A percentile compares a stretch with the other conserved stretches of the same genome.
Conservation (phyloP, 2,113 vertebrate species). For the Phoxinus phoxinus region DNA sequence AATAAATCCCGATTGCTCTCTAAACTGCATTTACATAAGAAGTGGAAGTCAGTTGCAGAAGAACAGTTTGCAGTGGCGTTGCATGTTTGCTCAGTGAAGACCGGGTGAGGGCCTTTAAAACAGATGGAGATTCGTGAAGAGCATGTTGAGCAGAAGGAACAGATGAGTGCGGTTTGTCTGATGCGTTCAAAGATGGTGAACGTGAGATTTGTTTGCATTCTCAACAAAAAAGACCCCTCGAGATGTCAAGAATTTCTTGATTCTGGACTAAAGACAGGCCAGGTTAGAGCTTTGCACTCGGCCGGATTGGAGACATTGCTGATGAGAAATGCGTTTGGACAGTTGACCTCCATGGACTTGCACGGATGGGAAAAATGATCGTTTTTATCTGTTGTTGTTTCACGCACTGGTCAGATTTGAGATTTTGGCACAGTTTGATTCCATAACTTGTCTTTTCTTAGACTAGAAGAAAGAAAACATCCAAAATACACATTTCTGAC, state of each 20-base stretch:
- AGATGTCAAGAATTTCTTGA: neutral
- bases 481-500: neutral
- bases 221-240: neutral
- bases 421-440: neutral
- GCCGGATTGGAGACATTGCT: neutral
- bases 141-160: slow-evolving; percentile 52
- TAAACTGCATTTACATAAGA: slow-evolving; percentile 66
- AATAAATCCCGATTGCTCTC: slow-evolving; percentile 64
- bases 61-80: slow-evolving; percentile 62
- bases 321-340: slow-evolving; percentile 18
- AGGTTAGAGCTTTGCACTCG: slow-evolving; percentile 20
- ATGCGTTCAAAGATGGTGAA: neutral
- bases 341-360: neutral
- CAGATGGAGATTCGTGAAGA: slow-evolving; percentile 54
- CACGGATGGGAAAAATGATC: too few relatives aligned
- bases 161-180: slow-evolving; percentile 13
- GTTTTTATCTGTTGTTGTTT: neutral
- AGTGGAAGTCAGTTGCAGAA: slow-evolving; percentile 59
- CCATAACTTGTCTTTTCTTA: neutral
- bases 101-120: slow-evolving; percentile 55
- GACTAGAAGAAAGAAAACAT: neutral
- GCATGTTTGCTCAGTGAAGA: slow-evolving; percentile 64
- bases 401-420: neutral
- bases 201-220: neutral
- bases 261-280: neutral